These are phyloP conservation scores for Strigamia crassipes DNA, from an alignment of 2,888 invertebrate species.

Conservation along the genomic window DNA sequence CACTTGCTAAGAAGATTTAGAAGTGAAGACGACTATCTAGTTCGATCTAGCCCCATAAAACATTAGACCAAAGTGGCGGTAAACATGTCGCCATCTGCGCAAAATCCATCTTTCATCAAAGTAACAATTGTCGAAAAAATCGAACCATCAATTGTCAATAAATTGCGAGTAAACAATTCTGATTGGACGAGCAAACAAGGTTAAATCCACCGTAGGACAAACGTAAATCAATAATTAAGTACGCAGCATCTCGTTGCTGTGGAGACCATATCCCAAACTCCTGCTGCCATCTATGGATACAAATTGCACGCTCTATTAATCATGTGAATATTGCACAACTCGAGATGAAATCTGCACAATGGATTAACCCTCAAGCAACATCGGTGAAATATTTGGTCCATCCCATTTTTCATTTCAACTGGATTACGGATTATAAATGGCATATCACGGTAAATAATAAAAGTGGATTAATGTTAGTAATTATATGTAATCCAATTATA, in stretches of 20 bases:
- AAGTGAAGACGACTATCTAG: conserved; percentile 17
- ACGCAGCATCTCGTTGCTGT: not conserved
- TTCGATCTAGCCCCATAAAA: conserved; percentile 14
- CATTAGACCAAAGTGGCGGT: not conserved
- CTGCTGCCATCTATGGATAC: conserved; percentile 6
- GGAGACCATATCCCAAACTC: not conserved
- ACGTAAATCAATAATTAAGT: conserved; percentile 14
- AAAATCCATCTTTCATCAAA: not conserved
- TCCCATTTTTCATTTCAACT: not conserved
- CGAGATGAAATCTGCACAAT: not conserved
- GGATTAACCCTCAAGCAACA: not conserved
- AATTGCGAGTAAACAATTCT: conserved; percentile 22
- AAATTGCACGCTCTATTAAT: not conserved
- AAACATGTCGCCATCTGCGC: not conserved
- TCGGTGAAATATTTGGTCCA: not conserved
- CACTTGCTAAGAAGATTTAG: conserved; percentile 23
- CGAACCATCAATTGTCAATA: conserved; percentile 6
- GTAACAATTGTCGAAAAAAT: not conserved
- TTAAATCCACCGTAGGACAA: conserved; percentile 17
- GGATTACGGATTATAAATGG: too few species aligned
- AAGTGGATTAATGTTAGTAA: not conserved
- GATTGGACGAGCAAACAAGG: conserved; percentile 12
- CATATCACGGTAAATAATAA: not conserved
- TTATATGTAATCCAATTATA: conserved; percentile 4
- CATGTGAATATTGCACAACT: not conserved